Percentiles rank a stretch among this genome's conserved stretches.
These are phyloP conservation scores for Cuculus canorus DNA, from an alignment of 2,797 vertebrate species.

Conservation along the genomic window DNA sequence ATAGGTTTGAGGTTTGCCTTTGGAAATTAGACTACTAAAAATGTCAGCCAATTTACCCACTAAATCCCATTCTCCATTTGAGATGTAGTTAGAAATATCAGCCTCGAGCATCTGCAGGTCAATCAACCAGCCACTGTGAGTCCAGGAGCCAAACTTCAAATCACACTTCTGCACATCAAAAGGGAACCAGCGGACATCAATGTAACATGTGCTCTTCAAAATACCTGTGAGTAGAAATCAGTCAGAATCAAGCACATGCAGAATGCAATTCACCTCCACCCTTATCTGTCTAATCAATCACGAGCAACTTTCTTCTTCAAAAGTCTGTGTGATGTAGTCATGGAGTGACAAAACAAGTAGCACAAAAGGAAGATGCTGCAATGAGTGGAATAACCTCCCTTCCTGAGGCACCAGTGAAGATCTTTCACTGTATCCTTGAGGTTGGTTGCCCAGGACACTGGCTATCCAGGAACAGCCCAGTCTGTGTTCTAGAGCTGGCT, in stretches of 20 bases:
- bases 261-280: not conserved
- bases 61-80: constrained; percentile 93
- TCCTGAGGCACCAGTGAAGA: not conserved
- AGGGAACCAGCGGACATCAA: constrained; percentile 94
- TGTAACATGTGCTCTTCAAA: constrained; percentile 88
- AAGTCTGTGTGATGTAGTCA: not conserved
- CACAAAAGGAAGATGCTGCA: not conserved
- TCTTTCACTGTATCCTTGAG: not conserved
- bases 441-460: not conserved
- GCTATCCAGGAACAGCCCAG: not conserved
- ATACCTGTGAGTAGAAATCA: constrained; percentile 54
- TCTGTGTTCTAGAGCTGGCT: not conserved
- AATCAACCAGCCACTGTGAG: constrained; percentile 89
- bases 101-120: constrained; percentile 92
- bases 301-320: not conserved
- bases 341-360: not conserved
- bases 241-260: not conserved
- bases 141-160: constrained; percentile 95
- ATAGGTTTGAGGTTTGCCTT: not conserved
- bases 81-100: constrained; percentile 90
- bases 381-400: not conserved
- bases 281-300: not conserved
- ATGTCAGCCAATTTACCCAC: constrained; percentile 79
- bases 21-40: not conserved
- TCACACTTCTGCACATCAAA: constrained; percentile 93